Evolutionary conservation across 2,888 invertebrate genomes (phyloP), one percentile per base, ranked within the genome.

Genomic region (Pristionchus fissidentatus): DNA sequence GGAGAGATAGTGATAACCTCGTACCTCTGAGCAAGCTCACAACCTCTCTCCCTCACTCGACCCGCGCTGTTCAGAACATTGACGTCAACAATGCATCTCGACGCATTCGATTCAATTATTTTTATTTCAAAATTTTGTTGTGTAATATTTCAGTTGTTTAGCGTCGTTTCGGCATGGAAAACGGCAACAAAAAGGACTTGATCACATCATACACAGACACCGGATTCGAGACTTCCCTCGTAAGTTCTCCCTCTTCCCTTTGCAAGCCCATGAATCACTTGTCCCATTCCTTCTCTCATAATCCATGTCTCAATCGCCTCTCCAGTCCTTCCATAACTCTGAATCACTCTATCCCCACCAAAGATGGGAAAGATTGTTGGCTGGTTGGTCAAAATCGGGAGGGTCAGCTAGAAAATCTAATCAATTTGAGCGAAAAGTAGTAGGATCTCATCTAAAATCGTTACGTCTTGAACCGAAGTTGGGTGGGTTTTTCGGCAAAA

Each of bases 151-250:
- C n/a, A n/a, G n/a, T n/a, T n/a, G n/a, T n/a, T n/a, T n/a, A n/a
- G n/a, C n/a, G n/a, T n/a, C n/a, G n/a, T n/a, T n/a, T 32, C 13
- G 3, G 19, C 22, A 62, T 62, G 62, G 62, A 62, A 62, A 62
- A 62, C 62, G 62, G 41, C n/a, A 73, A 15, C 70, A 70, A 73
- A 43, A 26, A 43, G 19, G 73, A 73, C n/a, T 41, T 73, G n/a
- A 73, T 73, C 73, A 43, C 73, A 10, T 43, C 73, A 32, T 73
- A 43, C 41, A 73, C 73, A 19, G 32, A 77, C 35, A 26, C 32
- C 13, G 49, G 38, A 49, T 77, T 52, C 46, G 52, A 77, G 41
- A 77, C 52, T 4, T 41, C 77, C 22, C 77, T 49, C n/a, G 46
- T 49, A 77, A 49, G 49, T 77, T 77, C 32, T 22, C 13, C 3